Base-by-base conservation (phyloP, 2,888 invertebrate genomes). In the Ichneumon xanthorius region DNA sequence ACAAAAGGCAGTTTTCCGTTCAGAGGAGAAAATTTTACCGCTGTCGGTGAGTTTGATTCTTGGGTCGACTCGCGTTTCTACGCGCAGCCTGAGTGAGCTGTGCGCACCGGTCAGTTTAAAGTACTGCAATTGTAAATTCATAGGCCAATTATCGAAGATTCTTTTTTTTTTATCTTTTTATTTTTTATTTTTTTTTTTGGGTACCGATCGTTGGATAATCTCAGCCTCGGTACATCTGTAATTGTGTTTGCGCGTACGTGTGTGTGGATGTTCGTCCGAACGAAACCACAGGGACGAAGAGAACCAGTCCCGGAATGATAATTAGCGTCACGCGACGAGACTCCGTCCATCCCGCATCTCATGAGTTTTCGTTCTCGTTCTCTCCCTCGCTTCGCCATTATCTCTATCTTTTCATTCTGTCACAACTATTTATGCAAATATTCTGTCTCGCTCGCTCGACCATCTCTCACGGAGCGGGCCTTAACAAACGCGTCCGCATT, bases 321-420 rank as follows among this genome's bases (percentile, higher is more conserved):
- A 89, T 90, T 89, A 89, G 82, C 87, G 88, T 88, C 89, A 88
- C 89, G 88, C 88, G 85, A 89, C 78, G 61, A 61, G 77, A 77
- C 72, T 40, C 40, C 80, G 80, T 70, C 73, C 76, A 78, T 78
- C 85, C 79, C 85, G 82, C 80, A 87, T 88, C 84, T 84, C 68
- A 71, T 75, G 63, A 63, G 55, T 79, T 77, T 84, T 81, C 76
- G 26, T 50, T 53, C 33, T 30, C 30, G 37, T 55, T 68, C 67
- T 48, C 33, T 72, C 40, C 65, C 37, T 14, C 30, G 55, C 45
- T 40, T 71, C 45, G 22, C 26, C 30, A 22, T 40, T 48, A 11
- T 26, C 63, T 73, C 55, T 81, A 72, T 72, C 72, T 85, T 71
- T 63, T 40, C 61, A 40, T 65, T 76, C 55, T 78, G 84, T 84